These are phyloP conservation scores for Zeugodacus cucurbitae DNA, from an alignment of 1,140 invertebrate species.

Conservation along the genomic window DNA sequence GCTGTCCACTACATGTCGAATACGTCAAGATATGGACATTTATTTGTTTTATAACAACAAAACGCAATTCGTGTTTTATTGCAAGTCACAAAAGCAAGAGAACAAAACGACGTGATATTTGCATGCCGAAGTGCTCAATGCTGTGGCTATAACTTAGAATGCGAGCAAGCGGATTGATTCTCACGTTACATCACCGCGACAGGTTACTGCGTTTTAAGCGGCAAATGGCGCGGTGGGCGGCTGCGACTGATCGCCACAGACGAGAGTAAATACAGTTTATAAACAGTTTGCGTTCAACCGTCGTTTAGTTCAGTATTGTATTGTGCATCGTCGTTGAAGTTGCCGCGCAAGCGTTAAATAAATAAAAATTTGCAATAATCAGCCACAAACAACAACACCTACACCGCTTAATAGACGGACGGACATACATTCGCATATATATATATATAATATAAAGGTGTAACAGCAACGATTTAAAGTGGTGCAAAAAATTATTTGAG, in stretches of 20 bases:
- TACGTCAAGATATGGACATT: neutral
- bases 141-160: neutral
- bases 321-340: neutral
- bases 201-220: neutral
- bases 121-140: neutral
- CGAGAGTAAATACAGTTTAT: neutral
- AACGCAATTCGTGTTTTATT: neutral
- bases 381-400: neutral
- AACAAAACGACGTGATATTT: neutral
- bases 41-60: neutral
- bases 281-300: slow-evolving; percentile 16
- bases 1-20: neutral
- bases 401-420: neutral
- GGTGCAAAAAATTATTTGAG: neutral
- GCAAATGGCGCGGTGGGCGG: neutral
- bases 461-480: neutral
- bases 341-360: neutral
- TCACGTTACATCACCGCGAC: neutral
- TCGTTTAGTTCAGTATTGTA: neutral
- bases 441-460: neutral
- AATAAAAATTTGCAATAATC: neutral
- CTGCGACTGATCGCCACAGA: neutral
- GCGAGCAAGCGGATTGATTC: neutral
- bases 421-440: neutral
- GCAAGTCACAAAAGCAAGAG: neutral